Evolutionary conservation across 2,113 vertebrate species (phyloP).

Genomic region (Pseudopipra pipra): DNA sequence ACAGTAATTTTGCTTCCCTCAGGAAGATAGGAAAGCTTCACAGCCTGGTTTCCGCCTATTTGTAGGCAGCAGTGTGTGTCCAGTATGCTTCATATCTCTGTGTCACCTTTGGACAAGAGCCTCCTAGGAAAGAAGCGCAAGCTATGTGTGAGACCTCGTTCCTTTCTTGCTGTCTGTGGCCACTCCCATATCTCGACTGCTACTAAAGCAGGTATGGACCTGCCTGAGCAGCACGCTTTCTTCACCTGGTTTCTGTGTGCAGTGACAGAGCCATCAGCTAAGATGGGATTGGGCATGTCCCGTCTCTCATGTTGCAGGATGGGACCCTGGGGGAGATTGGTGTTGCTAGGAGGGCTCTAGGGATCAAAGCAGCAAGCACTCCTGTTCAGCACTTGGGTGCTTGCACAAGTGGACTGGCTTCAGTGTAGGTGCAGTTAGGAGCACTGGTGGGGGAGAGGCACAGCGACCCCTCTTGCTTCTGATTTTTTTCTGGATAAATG

Average conservation of each 20-base stretch:
- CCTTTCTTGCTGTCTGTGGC: not conserved
- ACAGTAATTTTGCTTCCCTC: not conserved
- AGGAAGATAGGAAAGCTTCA: not conserved
- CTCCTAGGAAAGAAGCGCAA: not conserved
- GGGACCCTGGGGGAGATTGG: constrained; percentile 5
- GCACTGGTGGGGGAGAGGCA: not conserved
- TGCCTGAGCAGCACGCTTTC: not conserved
- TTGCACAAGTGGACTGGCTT: not conserved
- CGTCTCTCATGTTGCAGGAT: not conserved
- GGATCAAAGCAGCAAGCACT: constrained; percentile 19
- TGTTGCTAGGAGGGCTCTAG: constrained; percentile 20
- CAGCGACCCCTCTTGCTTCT: not conserved
- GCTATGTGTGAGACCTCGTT: not conserved
- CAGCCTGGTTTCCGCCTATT: not conserved
- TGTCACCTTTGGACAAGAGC: not conserved
- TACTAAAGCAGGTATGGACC: not conserved
- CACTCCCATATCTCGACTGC: not conserved
- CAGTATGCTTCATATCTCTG: accelerated
- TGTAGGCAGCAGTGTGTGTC: not conserved
- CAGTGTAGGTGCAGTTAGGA: not conserved
- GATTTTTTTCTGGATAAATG: not conserved
- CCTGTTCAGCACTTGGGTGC: not conserved
- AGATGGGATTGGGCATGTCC: not conserved
- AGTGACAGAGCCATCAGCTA: not conserved
- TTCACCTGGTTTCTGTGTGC: not conserved